phyloP scores from a whole-genome alignment of 2,113 vertebrate genomes.

The Eupsittula cactorum region DNA sequence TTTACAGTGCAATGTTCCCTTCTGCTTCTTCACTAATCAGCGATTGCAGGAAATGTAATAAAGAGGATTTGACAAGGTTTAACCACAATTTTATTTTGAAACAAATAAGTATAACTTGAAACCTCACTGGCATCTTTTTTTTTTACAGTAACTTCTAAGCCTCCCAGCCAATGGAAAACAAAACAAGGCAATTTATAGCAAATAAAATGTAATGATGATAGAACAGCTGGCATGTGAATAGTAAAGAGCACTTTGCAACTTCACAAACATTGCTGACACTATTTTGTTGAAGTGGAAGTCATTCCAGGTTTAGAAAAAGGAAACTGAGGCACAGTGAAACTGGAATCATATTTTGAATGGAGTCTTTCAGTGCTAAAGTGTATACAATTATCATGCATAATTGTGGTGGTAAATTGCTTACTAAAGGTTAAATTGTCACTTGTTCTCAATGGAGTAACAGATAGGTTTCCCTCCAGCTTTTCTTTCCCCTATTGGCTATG shows the following conservation, averaged over 20 bases:
- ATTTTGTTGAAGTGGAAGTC: neutral
- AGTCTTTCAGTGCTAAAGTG: neutral
- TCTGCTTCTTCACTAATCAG: slow-evolving; percentile 49
- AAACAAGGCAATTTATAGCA: neutral
- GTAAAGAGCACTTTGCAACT: slow-evolving; percentile 6
- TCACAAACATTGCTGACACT: neutral
- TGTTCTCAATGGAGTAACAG: neutral
- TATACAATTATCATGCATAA: neutral
- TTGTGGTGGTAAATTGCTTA: neutral
- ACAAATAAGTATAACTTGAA: slow-evolving; percentile 10
- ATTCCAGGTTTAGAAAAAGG: neutral
- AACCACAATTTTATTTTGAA: slow-evolving; percentile 28
- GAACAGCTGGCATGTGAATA: slow-evolving; percentile 7
- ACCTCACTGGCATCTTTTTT: neutral
- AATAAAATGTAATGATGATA: neutral
- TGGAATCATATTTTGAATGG: neutral
- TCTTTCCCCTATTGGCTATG: neutral
- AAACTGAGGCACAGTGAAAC: neutral
- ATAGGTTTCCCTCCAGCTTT: neutral
- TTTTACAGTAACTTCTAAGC: slow-evolving; percentile 16
- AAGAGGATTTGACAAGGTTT: slow-evolving; percentile 27
- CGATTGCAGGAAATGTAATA: slow-evolving; percentile 10
- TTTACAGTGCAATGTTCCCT: slow-evolving; percentile 26
- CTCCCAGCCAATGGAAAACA: neutral
- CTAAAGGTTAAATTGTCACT: neutral